Evolutionary conservation across 2,113 vertebrate species (phyloP).

Genomic region (Lota lota): DNA sequence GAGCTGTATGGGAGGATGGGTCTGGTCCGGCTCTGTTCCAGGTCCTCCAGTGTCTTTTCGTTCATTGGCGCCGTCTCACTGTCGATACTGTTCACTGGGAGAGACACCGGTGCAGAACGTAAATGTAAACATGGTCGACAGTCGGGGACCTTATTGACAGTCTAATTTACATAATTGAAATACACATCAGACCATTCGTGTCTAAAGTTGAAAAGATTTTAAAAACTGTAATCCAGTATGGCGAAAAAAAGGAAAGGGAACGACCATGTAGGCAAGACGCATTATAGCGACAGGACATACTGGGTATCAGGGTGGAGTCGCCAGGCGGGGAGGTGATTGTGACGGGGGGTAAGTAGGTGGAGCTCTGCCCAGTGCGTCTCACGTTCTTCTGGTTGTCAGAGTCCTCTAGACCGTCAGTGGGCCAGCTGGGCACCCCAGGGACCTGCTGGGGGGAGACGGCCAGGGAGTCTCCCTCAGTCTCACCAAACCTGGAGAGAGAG

Average conservation of each 20-base stretch:
- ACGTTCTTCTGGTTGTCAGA: slow-evolving; percentile 90
- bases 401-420: slow-evolving; percentile 80
- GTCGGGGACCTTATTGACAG: too few species aligned
- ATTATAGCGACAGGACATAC: slow-evolving; percentile 70
- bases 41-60: slow-evolving; percentile 81
- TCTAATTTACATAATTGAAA: too few species aligned
- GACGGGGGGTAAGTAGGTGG: slow-evolving; percentile 81
- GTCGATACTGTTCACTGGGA: slow-evolving; percentile 85
- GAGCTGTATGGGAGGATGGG: slow-evolving; percentile 93
- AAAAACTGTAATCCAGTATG: too few species aligned
- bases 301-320: slow-evolving; percentile 80
- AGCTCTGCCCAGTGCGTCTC: slow-evolving; percentile 73
- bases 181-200: too few species aligned
- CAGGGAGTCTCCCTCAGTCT: slow-evolving; percentile 70
- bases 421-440: slow-evolving; percentile 71
- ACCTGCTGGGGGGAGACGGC: slow-evolving; percentile 70
- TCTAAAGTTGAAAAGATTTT: too few species aligned
- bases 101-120: slow-evolving; percentile 6
- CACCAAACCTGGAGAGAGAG: slow-evolving; percentile 58
- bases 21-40: slow-evolving; percentile 73
- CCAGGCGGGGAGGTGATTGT: slow-evolving; percentile 80
- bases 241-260: too few species aligned
- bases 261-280: too few species aligned
- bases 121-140: too few species aligned
- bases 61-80: slow-evolving; percentile 79